A percentile compares a stretch with the other conserved stretches of the same genome.
Conservation (phyloP, 1,140 invertebrate genomes). For the Aricia agestis region DNA sequence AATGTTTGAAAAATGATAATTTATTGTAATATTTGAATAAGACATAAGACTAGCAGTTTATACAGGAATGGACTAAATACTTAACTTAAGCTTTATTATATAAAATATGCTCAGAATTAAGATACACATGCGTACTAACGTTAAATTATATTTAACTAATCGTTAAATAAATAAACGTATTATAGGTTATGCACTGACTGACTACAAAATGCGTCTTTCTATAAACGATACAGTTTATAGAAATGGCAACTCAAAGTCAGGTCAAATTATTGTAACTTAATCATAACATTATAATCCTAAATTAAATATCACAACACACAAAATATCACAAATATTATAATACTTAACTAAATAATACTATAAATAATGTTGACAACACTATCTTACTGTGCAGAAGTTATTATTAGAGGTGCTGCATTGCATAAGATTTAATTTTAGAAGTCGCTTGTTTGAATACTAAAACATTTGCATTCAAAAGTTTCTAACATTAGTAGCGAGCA, state of each 20-base stretch:
- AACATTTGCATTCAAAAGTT: constrained; percentile 3
- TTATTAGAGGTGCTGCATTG: not conserved
- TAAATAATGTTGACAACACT: not conserved
- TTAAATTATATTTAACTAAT: constrained; percentile 3
- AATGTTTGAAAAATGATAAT: not conserved
- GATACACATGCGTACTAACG: not conserved
- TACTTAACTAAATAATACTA: constrained; percentile 20
- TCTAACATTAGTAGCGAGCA: not conserved
- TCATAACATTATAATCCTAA: not conserved
- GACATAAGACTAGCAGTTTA: not conserved
- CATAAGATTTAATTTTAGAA: constrained; percentile 4
- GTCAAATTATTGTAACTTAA: too few species aligned
- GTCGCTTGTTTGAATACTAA: not conserved
- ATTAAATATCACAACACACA: constrained; percentile 44
- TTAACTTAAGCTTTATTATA: not conserved
- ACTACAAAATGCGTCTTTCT: not conserved
- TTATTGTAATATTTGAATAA: too few species aligned
- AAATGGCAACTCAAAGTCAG: too few species aligned
- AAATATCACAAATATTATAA: constrained; percentile 41
- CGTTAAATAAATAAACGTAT: not conserved
- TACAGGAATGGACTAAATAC: constrained; percentile 9
- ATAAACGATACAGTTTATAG: too few species aligned
- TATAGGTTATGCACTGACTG: not conserved
- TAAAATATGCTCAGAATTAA: not conserved
- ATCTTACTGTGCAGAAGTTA: not conserved